These are phyloP conservation scores for Oostethus manadensis DNA, from an alignment of 2,113 vertebrate species.

Conservation along the genomic window DNA sequence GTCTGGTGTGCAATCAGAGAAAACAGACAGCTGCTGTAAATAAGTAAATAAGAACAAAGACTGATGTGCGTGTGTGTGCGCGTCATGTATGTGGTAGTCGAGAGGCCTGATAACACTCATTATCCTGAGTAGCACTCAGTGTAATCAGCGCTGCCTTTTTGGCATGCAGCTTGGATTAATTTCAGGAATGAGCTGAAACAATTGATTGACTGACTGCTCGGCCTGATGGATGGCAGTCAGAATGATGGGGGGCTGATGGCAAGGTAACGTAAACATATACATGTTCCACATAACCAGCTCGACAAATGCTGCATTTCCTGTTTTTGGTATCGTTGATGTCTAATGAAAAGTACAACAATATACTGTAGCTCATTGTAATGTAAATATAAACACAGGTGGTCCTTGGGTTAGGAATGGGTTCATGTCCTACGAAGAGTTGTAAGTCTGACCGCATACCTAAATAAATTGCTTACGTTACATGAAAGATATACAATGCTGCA, in stretches of 20 bases:
- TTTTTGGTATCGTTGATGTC: no score
- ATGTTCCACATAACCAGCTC: slow-evolving; percentile 4
- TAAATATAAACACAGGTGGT: no score
- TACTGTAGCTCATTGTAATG: no score
- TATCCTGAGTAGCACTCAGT: slow-evolving; percentile 63
- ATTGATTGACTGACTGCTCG: slow-evolving; percentile 57
- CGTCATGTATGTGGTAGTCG: slow-evolving; percentile 20
- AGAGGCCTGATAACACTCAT: slow-evolving; percentile 48
- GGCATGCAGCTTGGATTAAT: slow-evolving; percentile 42
- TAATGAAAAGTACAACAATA: no score
- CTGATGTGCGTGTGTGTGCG: slow-evolving; percentile 6
- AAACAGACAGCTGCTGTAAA: slow-evolving; percentile 38
- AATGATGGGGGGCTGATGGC: slow-evolving; percentile 38
- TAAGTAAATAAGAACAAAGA: slow-evolving; percentile 26
- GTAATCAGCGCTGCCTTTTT: slow-evolving; percentile 52
- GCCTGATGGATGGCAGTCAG: slow-evolving; percentile 49
- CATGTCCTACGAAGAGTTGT: no score
- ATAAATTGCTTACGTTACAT: no score
- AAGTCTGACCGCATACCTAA: no score
- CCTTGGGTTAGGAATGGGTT: no score
- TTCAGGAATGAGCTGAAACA: slow-evolving; percentile 41
- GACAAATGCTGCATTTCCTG: no score
- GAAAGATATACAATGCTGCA: no score
- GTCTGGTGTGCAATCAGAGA: slow-evolving; percentile 38
- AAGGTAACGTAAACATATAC: slow-evolving; percentile 12